Evolutionary conservation across 2,888 invertebrate genomes (phyloP).

Genomic region (Lasioglossum zephyrum): DNA sequence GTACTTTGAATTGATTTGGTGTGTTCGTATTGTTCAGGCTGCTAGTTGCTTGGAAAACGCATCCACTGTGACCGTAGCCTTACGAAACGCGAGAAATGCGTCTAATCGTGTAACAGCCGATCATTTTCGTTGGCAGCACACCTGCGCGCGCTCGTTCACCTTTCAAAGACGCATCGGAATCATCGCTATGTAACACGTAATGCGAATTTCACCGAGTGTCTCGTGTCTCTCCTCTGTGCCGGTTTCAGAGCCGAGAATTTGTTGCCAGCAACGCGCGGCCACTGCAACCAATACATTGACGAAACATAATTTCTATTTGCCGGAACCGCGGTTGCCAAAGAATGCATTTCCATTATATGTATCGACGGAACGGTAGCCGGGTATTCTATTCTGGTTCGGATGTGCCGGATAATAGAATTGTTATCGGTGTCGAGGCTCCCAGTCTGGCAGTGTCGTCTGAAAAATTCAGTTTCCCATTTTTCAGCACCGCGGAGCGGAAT

Average conservation of each 20-base stretch:
- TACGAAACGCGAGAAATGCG: conserved; percentile 55
- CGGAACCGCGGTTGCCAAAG: not conserved
- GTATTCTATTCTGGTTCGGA: not conserved
- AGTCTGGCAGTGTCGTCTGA: conserved; percentile 19
- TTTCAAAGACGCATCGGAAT: conserved; percentile 51
- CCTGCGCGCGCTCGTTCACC: conserved; percentile 38
- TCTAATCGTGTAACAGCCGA: conserved; percentile 54
- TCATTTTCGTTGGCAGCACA: conserved; percentile 34
- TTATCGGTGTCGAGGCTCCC: not conserved
- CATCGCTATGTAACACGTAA: conserved; percentile 56
- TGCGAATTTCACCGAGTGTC: conserved; percentile 56
- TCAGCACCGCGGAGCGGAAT: conserved; percentile 28
- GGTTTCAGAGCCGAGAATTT: conserved; percentile 29
- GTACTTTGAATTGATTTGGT: not conserved
- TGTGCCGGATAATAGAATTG: not conserved
- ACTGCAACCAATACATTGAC: not conserved
- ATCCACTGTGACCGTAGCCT: conserved; percentile 25
- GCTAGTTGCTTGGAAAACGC: not conserved
- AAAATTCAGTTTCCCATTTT: conserved; percentile 42
- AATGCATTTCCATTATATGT: not conserved
- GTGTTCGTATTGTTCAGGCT: not conserved
- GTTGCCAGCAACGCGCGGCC: not conserved
- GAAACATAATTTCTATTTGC: not conserved
- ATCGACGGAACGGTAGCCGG: not conserved
- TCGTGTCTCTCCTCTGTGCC: conserved; percentile 42